phyloP scores from a whole-genome alignment of 1,140 invertebrate species.

The Drosophila teissieri region DNA sequence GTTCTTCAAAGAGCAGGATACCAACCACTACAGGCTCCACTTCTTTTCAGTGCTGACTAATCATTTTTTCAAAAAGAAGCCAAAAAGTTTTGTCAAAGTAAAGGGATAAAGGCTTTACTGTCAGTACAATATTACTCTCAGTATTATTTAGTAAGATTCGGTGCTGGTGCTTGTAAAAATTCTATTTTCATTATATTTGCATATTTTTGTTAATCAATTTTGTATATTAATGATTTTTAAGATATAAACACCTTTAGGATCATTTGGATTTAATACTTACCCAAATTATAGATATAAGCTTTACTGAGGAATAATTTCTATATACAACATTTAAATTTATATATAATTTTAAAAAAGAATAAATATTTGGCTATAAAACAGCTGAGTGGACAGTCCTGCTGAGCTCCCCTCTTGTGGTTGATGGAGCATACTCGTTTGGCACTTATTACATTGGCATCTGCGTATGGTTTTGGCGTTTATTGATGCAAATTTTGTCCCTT shows the following conservation, averaged over 20 bases:
- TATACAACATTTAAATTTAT: too few relatives aligned
- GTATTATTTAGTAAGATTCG: too few relatives aligned
- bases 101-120: too few relatives aligned
- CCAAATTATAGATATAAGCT: too few relatives aligned
- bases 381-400: background rate
- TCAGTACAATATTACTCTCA: too few relatives aligned
- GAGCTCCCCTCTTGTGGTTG: conserved; percentile 38
- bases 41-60: conserved; percentile 15
- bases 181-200: too few relatives aligned
- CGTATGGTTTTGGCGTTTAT: conserved; percentile 82
- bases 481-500: conserved; percentile 70
- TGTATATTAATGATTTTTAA: too few relatives aligned
- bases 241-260: too few relatives aligned
- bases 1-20: conserved; percentile 49
- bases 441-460: conserved; percentile 80
- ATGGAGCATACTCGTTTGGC: conserved; percentile 77
- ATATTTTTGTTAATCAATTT: too few relatives aligned
- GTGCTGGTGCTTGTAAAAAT: too few relatives aligned
- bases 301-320: too few relatives aligned
- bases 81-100: background rate
- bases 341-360: background rate
- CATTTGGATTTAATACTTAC: too few relatives aligned
- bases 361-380: background rate
- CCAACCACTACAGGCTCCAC: conserved; percentile 12
- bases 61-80: background rate